Percentiles rank a stretch among this genome's conserved stretches.
Conservation (phyloP, 1,140 invertebrate genomes). For the Drosophila ercepeae region DNA sequence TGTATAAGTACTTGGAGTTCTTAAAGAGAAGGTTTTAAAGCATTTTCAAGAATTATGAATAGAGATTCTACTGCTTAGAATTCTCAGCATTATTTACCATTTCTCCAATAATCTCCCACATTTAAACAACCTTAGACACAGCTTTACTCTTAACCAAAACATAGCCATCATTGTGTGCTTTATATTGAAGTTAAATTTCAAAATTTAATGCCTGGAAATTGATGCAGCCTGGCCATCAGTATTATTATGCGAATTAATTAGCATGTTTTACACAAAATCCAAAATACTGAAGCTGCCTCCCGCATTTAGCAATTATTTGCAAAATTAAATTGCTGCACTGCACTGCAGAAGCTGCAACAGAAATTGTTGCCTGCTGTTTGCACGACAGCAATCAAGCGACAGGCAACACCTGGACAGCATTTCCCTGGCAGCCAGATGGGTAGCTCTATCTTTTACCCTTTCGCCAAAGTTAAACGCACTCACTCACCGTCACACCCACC, state of each 20-base stretch:
- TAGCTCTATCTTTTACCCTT: not conserved
- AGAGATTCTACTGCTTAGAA: no score
- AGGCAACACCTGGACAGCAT: not conserved
- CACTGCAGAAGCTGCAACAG: constrained; percentile 17
- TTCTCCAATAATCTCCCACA: no score
- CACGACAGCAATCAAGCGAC: constrained; percentile 1
- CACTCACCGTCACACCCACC: not conserved
- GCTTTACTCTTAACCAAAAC: not conserved
- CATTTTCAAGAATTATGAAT: no score
- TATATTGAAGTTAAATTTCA: not conserved
- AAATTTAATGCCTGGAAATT: not conserved
- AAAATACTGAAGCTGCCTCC: constrained; percentile 3
- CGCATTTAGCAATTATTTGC: constrained; percentile 1
- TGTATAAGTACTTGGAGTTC: not conserved
- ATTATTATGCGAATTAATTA: constrained; percentile 16
- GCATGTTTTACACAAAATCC: constrained; percentile 18
- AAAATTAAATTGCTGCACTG: constrained; percentile 25
- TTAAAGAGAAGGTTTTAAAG: not conserved
- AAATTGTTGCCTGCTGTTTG: not conserved
- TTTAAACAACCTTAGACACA: not conserved
- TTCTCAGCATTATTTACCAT: no score
- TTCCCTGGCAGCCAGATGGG: constrained; percentile 1
- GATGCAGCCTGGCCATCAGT: constrained; percentile 2
- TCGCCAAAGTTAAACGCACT: constrained; percentile 19
- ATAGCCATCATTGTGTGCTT: constrained; percentile 8